Evolutionary conservation across 2,113 vertebrate species (phyloP).

Genomic region (Panurus biarmicus): DNA sequence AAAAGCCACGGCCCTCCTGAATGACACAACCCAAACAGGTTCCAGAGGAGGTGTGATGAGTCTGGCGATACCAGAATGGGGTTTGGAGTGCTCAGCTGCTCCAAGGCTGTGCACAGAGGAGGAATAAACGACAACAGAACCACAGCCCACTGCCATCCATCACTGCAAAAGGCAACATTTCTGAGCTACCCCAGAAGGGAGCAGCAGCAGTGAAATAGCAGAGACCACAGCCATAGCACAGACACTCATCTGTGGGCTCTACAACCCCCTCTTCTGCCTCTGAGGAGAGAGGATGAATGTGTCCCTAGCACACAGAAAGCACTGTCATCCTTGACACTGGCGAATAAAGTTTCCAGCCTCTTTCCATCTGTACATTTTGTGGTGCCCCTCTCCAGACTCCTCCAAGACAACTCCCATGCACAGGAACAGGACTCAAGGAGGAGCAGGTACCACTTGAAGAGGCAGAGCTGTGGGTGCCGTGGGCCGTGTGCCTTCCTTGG

Average conservation of each 20-base stretch:
- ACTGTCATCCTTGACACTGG: not conserved
- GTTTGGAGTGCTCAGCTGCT: not conserved
- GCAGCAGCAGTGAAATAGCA: not conserved
- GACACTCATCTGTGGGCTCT: not conserved
- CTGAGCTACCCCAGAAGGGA: not conserved
- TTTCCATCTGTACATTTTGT: not conserved
- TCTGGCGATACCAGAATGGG: not conserved
- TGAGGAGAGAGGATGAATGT: not conserved
- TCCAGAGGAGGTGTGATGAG: not conserved
- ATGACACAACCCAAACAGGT: not conserved
- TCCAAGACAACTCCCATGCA: not conserved
- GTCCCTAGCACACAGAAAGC: not conserved
- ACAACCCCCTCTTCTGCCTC: not conserved
- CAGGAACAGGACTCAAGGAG: rapidly evolving
- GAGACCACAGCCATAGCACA: not conserved
- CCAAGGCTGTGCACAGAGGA: not conserved
- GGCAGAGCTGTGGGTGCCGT: not conserved
- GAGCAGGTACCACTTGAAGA: not conserved
- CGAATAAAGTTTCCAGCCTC: not conserved
- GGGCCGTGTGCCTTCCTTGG: not conserved
- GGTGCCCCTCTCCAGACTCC: not conserved
- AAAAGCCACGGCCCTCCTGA: not conserved
- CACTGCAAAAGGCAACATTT: not conserved
- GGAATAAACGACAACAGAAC: not conserved
- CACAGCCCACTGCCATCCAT: not conserved